Conservation (phyloP, 2,113 vertebrate species). For the Elachura formosa region DNA sequence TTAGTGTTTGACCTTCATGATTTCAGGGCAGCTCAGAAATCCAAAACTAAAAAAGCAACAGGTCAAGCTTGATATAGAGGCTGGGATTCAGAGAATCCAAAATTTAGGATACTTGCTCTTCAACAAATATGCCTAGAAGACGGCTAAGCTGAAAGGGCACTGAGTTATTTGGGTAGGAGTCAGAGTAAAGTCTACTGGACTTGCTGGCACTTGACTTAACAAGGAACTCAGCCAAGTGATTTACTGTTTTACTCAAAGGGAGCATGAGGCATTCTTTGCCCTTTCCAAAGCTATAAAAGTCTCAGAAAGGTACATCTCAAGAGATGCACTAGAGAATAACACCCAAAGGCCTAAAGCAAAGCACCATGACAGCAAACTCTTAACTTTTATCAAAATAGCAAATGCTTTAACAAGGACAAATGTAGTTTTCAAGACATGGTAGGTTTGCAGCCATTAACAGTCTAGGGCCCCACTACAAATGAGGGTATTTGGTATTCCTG, state of each 20-base stretch:
- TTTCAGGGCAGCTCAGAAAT: not conserved
- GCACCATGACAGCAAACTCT: not conserved
- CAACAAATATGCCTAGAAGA: not conserved
- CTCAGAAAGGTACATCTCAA: not conserved
- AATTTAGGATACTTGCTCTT: not conserved
- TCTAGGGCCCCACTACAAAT: not conserved
- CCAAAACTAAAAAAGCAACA: not conserved
- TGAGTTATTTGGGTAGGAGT: not conserved
- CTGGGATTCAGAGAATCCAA: not conserved
- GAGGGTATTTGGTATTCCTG: not conserved
- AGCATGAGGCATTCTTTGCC: conserved; percentile 16
- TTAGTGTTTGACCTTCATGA: not conserved
- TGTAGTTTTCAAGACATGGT: not conserved
- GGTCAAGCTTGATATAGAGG: not conserved
- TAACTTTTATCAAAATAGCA: not conserved
- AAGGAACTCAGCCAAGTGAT: not conserved
- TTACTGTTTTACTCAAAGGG: not conserved
- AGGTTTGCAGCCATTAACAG: not conserved
- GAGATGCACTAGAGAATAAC: not conserved
- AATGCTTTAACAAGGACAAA: not conserved
- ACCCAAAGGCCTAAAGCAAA: not conserved
- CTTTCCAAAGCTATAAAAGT: not conserved
- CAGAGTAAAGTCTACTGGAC: not conserved
- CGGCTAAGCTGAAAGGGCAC: not conserved
- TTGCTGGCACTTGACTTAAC: not conserved